phyloP scores from a whole-genome alignment of 1,140 invertebrate genomes.

The Eumeta japonica region DNA sequence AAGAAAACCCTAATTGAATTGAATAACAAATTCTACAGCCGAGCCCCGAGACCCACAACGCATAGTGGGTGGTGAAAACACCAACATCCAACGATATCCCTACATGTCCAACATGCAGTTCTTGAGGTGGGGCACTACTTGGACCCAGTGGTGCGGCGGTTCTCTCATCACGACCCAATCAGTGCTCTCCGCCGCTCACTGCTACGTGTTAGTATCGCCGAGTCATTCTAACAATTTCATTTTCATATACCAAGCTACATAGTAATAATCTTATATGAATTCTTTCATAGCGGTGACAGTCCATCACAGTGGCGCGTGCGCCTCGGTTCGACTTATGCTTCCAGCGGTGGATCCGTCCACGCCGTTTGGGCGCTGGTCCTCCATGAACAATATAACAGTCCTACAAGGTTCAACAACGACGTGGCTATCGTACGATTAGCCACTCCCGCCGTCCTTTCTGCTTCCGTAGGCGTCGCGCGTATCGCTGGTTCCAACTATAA shows the following conservation, averaged over 20 bases:
- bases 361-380: constrained; percentile 34
- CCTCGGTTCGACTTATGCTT: constrained; percentile 24
- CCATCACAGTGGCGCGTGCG: constrained; percentile 19
- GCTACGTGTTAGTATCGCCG: constrained; percentile 26
- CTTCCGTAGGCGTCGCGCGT: constrained; percentile 13
- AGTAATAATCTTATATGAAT: background rate
- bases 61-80: constrained; percentile 53
- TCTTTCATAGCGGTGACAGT: constrained; percentile 18
- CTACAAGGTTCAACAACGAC: constrained; percentile 59
- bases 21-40: too few relatives aligned
- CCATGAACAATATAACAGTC: constrained; percentile 47
- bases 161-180: constrained; percentile 34
- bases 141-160: constrained; percentile 51
- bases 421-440: constrained; percentile 57
- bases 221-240: background rate
- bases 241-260: background rate
- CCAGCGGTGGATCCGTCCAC: constrained; percentile 35
- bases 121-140: constrained; percentile 11
- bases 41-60: constrained; percentile 9
- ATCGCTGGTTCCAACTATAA: constrained; percentile 23
- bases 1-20: too few relatives aligned
- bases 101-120: constrained; percentile 56
- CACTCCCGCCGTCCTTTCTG: constrained; percentile 17
- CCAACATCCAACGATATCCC: constrained; percentile 56
- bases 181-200: constrained; percentile 58